A percentile compares a stretch with the other conserved stretches of the same genome.
Evolutionary conservation across 2,113 vertebrate genomes (phyloP).

Genomic region (Callipepla squamata): DNA sequence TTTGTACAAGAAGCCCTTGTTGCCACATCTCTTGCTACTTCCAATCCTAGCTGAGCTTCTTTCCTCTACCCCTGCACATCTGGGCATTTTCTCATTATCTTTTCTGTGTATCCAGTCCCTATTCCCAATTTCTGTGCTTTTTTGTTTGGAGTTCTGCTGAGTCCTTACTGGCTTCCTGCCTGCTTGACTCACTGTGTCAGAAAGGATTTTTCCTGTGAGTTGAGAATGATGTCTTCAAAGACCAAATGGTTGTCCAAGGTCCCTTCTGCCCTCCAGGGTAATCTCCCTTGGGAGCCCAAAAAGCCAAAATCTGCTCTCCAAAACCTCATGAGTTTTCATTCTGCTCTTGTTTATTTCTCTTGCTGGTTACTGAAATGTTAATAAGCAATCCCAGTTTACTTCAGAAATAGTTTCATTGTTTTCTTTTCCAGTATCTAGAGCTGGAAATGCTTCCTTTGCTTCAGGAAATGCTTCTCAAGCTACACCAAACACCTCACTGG

Average conservation of each 20-base stretch:
- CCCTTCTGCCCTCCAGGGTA: not conserved
- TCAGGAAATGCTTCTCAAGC: conserved; percentile 80
- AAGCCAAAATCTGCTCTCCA: not conserved
- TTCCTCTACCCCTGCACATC: not conserved
- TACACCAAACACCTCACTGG: conserved; percentile 89
- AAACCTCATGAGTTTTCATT: not conserved
- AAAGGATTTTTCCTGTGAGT: not conserved
- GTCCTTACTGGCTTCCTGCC: not conserved
- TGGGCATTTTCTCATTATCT: not conserved
- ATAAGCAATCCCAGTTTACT: not conserved
- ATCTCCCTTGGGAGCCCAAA: not conserved
- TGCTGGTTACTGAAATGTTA: not conserved
- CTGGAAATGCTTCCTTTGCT: conserved; percentile 67
- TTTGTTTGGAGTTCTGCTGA: rapidly evolving
- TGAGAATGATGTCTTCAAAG: not conserved
- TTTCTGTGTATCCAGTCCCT: not conserved
- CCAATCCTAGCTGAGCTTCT: not conserved
- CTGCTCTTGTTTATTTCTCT: not conserved
- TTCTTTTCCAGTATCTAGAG: conserved; percentile 8
- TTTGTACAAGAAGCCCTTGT: not conserved
- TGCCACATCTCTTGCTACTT: not conserved
- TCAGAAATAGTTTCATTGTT: not conserved
- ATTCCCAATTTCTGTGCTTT: not conserved
- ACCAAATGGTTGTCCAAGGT: not conserved
- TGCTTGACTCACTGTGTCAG: not conserved